A percentile compares a stretch with the other conserved stretches of the same genome.
Evolutionary conservation across 37 sponge, comb jelly and placozoan species (phyloP).

Genomic region (Chondrilla cf. caribensis): DNA sequence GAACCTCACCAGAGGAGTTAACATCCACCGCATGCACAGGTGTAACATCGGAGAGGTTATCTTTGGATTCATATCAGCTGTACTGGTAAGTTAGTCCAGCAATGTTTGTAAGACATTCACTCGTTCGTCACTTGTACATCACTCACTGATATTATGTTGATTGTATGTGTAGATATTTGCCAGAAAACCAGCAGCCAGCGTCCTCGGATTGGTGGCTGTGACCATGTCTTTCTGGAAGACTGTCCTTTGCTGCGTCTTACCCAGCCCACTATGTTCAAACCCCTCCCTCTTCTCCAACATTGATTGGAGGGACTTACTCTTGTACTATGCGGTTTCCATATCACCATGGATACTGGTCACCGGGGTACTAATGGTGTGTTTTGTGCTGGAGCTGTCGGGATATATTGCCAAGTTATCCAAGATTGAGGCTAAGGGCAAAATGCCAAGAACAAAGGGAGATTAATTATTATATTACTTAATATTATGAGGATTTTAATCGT

Average conservation of each 20-base stretch:
- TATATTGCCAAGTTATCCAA: too few relatives aligned
- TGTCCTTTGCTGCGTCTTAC: conserved; percentile 58
- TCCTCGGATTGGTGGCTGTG: conserved; percentile 44
- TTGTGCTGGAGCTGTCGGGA: too few relatives aligned
- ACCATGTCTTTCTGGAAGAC: conserved; percentile 83
- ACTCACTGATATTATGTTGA: neutral
- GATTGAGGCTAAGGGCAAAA: conserved; percentile 1
- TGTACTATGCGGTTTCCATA: conserved; percentile 49
- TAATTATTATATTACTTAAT: neutral
- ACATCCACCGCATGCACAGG: neutral
- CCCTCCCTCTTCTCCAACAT: conserved; percentile 17
- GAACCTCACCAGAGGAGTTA: too few relatives aligned
- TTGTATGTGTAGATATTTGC: conserved; percentile 22
- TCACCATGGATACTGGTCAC: conserved; percentile 70
- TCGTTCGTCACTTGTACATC: too few relatives aligned
- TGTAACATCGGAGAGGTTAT: neutral
- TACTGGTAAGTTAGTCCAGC: neutral
- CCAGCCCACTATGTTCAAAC: conserved; percentile 40
- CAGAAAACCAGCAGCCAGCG: conserved; percentile 15
- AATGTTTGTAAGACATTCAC: too few relatives aligned
- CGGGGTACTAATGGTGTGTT: neutral
- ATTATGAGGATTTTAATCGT: too few relatives aligned
- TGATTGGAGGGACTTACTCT: conserved; percentile 27
- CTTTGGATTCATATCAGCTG: neutral
- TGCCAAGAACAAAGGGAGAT: neutral